Conservation (phyloP, 2,113 vertebrate genomes). For the Struthio camelus region DNA sequence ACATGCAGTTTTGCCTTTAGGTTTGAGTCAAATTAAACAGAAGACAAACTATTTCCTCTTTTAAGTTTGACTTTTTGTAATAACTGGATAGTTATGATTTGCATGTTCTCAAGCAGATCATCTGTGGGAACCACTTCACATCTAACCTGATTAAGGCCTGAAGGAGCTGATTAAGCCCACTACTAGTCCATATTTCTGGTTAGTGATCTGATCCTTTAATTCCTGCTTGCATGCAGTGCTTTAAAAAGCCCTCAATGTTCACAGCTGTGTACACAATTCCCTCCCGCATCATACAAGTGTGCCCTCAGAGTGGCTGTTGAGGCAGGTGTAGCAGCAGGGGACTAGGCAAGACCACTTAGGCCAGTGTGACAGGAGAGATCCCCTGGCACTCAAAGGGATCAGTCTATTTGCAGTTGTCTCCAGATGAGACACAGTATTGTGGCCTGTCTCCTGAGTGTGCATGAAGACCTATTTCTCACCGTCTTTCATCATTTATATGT, state of each 20-base stretch:
- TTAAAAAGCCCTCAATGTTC: not conserved
- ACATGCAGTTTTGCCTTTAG: not conserved
- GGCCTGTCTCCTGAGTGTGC: not conserved
- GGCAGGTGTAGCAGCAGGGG: not conserved
- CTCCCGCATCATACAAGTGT: accelerated
- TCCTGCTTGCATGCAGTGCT: not conserved
- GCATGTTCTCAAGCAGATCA: not conserved
- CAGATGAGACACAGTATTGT: not conserved
- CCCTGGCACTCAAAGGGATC: not conserved
- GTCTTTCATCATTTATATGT: not conserved
- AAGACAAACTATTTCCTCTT: not conserved
- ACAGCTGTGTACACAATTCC: not conserved
- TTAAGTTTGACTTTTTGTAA: not conserved
- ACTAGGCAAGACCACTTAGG: not conserved
- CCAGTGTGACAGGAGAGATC: not conserved
- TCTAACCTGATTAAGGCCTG: not conserved
- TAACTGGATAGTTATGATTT: not conserved
- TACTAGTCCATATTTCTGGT: not conserved
- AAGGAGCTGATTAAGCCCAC: not conserved
- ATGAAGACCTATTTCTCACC: not conserved
- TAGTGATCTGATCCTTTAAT: not conserved
- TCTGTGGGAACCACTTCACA: not conserved
- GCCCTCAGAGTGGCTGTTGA: not conserved
- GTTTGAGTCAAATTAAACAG: not conserved
- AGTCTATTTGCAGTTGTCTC: not conserved